Evolutionary conservation across 1,140 invertebrate genomes (phyloP), one percentile per base, ranked within the genome.

Genomic region (Formica exsecta): DNA sequence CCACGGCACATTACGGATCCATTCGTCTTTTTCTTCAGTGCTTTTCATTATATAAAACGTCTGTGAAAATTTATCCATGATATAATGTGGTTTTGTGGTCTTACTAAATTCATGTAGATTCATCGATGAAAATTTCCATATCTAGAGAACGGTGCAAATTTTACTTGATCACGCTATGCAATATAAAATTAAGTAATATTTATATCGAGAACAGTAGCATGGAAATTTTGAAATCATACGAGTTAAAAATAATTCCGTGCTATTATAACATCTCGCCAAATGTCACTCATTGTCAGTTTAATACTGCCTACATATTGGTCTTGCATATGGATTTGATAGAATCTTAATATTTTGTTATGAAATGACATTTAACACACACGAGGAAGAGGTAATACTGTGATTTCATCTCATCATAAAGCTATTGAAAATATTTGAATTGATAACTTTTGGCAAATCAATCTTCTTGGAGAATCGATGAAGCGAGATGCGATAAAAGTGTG

Each of bases 351-450:
- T 22, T 77, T 29, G 41, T 68, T 51, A 51, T 29, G 54, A 76
- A 76, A 44, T 44, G 74, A 64, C 41, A 79, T 66, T 51, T 68
- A 68, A 36, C 41, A 11, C 13, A 29, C 38, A 66, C n/a, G 62
- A 22, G 44, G 38, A 62, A 62, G 41, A 62, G 57, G 9, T 32
- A 77, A 66, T 79, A 66, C 25, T n/a, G 11, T 8, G 62, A 79
- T 51, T 68, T 51, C 19, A 13, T 11, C 16, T n/a, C 51, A 13
- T 75, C 36, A 38, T 9, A 32, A 66, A 44, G 11, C 41, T 66
- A 36, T 66, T 36, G 44, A 64, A 9, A 32, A 44, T 36, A 64
- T 59, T 64, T 38, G 29, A 51, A 11, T 22, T 13, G 11, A 41
- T 65, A 16, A 65, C 64, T 44, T 19, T 22, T 25, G 75, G 25